Base-by-base conservation (phyloP, 1,140 invertebrate genomes). In the Dendrolimus punctatus region DNA sequence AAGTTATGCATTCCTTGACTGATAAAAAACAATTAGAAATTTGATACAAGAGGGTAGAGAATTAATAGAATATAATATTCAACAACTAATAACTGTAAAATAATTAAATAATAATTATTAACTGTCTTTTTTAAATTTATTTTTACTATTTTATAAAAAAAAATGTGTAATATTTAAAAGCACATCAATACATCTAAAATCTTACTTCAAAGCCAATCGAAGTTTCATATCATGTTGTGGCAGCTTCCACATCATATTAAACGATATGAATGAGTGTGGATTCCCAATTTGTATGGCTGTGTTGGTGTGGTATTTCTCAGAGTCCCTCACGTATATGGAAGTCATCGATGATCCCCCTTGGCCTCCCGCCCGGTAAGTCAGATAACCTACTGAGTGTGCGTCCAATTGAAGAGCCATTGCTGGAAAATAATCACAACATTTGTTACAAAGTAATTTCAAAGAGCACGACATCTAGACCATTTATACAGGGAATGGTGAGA, bases 361-460 rank as follows among this genome's bases (percentile, higher is more conserved):
- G 3, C 88, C 81, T 5, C 93, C 93, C 0, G 90, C 90, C 76
- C 95, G 92, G 71, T 95, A 96, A 0, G 95, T 95, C 6, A 98
- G 79, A 68, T 96, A 96, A 38, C 96, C 96, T 42, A 96, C 91
- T 0, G 94, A 94, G 72, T 95, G 91, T 58, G 93, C 93, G 71
- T 96, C 94, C 56, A 98, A 83, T 74, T 97, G 95, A 73, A 93
- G 92, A 8, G 93, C 95, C 60, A 97, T 75, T 9, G 94, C 95
- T 94, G 64, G 4, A 58, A 66, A 45, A 57, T 55, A 8, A n/a
- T n/a, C n/a, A n/a, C n/a, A 52, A 9, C n/a, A 40, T 40, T 40
- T 5, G 39, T 40, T 50, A 57, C 51, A n/a, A n/a, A n/a, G n/a
- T n/a, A n/a, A n/a, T n/a, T n/a, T n/a, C n/a, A n/a, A n/a, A n/a